phyloP scores from a whole-genome alignment of 2,113 vertebrate genomes.

The Piaya cayana region DNA sequence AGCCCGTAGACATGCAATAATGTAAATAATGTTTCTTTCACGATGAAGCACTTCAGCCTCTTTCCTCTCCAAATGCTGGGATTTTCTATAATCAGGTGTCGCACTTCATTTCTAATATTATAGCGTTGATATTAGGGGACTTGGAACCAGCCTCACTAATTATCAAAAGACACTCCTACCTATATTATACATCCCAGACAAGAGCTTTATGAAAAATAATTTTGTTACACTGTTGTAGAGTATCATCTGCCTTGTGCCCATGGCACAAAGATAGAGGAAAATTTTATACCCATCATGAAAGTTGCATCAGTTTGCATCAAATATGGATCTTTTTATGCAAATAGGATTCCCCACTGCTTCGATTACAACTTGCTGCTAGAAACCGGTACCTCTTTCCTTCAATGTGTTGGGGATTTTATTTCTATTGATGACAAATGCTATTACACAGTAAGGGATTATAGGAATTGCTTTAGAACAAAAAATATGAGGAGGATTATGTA shows the following conservation, averaged over 20 bases:
- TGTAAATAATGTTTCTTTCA: not conserved
- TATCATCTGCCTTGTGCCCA: slow-evolving; percentile 17
- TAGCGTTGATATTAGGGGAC: not conserved
- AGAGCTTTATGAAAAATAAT: slow-evolving; percentile 14
- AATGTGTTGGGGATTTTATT: slow-evolving; percentile 46
- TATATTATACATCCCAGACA: slow-evolving; percentile 7
- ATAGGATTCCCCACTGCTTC: slow-evolving; percentile 45
- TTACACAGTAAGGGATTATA: slow-evolving; percentile 48
- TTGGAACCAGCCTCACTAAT: not conserved
- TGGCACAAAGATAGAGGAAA: not conserved
- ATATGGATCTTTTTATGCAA: slow-evolving; percentile 52
- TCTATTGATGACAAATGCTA: slow-evolving; percentile 56
- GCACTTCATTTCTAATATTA: not conserved
- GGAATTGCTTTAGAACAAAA: slow-evolving; percentile 48
- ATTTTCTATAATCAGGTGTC: not conserved
- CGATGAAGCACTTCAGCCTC: not conserved
- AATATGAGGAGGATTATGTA: slow-evolving; percentile 43
- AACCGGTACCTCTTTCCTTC: slow-evolving; percentile 17
- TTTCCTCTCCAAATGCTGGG: not conserved
- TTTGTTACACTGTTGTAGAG: not conserved
- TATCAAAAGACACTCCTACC: not conserved
- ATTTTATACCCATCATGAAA: not conserved
- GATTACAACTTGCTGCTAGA: slow-evolving; percentile 42
- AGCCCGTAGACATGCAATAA: not conserved
- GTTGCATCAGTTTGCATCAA: slow-evolving; percentile 20